These are phyloP conservation scores for Aeoliscus strigatus DNA, from an alignment of 2,797 vertebrate genomes.

Conservation along the genomic window DNA sequence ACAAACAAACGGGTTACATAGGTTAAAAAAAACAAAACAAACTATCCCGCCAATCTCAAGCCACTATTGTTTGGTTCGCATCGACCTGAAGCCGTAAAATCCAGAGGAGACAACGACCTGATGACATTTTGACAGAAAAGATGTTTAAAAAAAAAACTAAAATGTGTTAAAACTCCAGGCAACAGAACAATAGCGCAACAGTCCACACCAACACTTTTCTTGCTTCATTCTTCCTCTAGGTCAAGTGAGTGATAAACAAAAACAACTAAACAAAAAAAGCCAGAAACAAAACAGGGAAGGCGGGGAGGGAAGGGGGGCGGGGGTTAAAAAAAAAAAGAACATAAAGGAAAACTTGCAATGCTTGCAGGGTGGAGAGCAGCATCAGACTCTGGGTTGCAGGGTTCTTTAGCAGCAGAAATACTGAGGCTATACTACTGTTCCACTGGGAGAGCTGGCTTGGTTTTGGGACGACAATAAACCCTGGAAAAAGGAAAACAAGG, in stretches of 20 bases:
- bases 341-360: constrained; percentile 77
- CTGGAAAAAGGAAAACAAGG: constrained; percentile 87
- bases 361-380: constrained; percentile 83
- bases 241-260: constrained; percentile 55
- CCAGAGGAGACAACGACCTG: constrained; percentile 53
- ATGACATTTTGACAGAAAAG: constrained; percentile 33
- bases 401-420: constrained; percentile 83
- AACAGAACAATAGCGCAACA: constrained; percentile 57
- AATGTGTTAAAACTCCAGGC: constrained; percentile 68
- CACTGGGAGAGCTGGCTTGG: constrained; percentile 96
- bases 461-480: constrained; percentile 92
- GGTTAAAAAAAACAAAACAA: constrained; percentile 33
- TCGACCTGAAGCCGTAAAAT: constrained; percentile 57
- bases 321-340: constrained; percentile 20
- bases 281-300: constrained; percentile 40
- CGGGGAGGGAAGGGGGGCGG: constrained; percentile 17
- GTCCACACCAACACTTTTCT: constrained; percentile 56
- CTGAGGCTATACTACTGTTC: constrained; percentile 93
- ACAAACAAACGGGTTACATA: neutral
- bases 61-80: constrained; percentile 52
- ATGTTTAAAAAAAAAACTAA: constrained; percentile 28
- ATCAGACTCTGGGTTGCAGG: constrained; percentile 83
- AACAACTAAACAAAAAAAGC: constrained; percentile 57
- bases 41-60: constrained; percentile 60
- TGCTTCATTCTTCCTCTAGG: constrained; percentile 57